phyloP scores from a whole-genome alignment of 2,888 invertebrate species.

The Eustalomyia histrio region DNA sequence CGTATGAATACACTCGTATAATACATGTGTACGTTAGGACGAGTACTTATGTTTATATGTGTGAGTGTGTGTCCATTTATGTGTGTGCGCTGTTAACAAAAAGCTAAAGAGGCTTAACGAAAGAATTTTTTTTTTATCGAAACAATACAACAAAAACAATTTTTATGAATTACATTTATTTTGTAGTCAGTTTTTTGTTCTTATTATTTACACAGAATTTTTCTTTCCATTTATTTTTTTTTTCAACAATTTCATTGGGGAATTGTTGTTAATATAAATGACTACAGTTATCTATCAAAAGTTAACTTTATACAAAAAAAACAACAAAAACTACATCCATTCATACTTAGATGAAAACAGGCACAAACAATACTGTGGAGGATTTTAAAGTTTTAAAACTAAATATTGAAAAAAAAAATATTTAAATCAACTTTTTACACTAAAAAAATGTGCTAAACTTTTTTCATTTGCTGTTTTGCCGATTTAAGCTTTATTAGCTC shows the following conservation, averaged over 20 bases:
- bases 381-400: neutral
- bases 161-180: conserved; percentile 50
- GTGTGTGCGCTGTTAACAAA: conserved; percentile 49
- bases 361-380: neutral
- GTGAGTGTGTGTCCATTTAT: conserved; percentile 41
- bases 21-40: no score
- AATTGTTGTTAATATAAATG: conserved; percentile 56
- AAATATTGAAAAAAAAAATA: no score
- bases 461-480: no score
- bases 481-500: no score
- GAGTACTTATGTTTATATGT: neutral
- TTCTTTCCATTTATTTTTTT: conserved; percentile 1
- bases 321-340: no score
- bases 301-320: conserved; percentile 22
- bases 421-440: no score
- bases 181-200: conserved; percentile 5
- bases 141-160: conserved; percentile 44
- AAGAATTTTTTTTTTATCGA: conserved; percentile 45
- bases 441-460: no score
- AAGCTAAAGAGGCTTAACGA: conserved; percentile 51
- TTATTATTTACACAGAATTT: neutral
- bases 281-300: conserved; percentile 58
- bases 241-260: conserved; percentile 30
- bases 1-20: neutral
- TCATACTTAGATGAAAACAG: neutral